These are phyloP conservation scores for Junonia oenone DNA, from an alignment of 2,888 invertebrate species.

Conservation along the genomic window DNA sequence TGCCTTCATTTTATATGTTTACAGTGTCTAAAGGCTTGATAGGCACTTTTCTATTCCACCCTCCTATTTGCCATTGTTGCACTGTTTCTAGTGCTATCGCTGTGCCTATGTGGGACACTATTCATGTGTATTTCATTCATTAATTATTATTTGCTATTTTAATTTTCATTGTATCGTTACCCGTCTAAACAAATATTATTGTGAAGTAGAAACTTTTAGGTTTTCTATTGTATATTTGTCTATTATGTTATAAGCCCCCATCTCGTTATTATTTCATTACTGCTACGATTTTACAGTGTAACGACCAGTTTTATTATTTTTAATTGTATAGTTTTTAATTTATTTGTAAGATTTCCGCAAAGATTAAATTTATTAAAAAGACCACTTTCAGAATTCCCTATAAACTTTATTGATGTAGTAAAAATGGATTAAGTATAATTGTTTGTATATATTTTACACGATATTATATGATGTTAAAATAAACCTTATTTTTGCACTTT, in stretches of 20 bases:
- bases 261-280: background rate
- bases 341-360: no score
- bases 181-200: background rate
- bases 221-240: background rate
- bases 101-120: conserved; percentile 28
- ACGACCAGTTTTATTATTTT: no score
- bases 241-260: background rate
- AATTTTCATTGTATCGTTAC: conserved; percentile 21
- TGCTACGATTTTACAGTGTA: no score
- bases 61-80: conserved; percentile 31
- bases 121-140: conserved; percentile 28
- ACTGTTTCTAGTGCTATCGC: conserved; percentile 31
- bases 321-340: no score
- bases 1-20: conserved; percentile 74
- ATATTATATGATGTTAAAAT: no score
- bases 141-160: conserved; percentile 27
- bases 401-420: no score
- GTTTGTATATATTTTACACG: no score
- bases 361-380: no score
- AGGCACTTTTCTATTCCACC: conserved; percentile 67
- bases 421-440: no score
- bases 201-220: background rate
- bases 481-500: no score
- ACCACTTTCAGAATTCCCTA: no score
- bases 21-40: conserved; percentile 70